Conservation (phyloP, 1,140 invertebrate species). For the Pantala flavescens region DNA sequence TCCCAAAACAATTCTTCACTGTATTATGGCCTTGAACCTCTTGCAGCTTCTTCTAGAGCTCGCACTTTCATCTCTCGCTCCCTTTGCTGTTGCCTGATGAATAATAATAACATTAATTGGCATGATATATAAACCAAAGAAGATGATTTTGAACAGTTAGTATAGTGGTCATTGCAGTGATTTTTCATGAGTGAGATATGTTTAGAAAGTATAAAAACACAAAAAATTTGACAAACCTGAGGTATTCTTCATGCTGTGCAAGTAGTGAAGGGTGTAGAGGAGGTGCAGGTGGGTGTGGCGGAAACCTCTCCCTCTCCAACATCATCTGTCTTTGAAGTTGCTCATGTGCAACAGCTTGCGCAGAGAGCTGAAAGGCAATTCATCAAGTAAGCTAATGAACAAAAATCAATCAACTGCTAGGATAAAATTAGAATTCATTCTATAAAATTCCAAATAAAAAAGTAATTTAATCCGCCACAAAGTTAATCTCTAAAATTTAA, state of each 20-base stretch:
- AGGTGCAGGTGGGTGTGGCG: conserved; percentile 42
- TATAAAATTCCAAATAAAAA: no score
- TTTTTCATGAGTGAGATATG: no score
- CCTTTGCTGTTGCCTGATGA: conserved; percentile 53
- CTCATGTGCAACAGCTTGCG: conserved; percentile 59
- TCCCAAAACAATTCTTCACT: no score
- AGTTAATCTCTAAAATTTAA: no score
- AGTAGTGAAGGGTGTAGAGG: conserved; percentile 42
- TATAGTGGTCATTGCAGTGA: no score
- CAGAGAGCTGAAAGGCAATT: conserved; percentile 32
- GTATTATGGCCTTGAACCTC: conserved; percentile 55
- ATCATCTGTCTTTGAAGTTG: conserved; percentile 75
- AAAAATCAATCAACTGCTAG: conserved; percentile 7
- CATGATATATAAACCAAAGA: not conserved
- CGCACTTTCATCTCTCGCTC: conserved; percentile 75
- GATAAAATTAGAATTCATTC: no score
- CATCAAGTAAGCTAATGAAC: conserved; percentile 20
- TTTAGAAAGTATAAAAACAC: no score
- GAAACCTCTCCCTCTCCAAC: conserved; percentile 65
- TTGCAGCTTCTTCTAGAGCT: conserved; percentile 71
- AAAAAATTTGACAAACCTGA: conserved; percentile 44
- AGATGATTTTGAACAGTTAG: no score
- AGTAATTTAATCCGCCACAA: no score
- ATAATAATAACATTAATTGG: conserved; percentile 30
- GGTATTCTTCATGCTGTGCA: conserved; percentile 68